Base-by-base conservation (phyloP, 2,113 vertebrate species). In the Anthoscopus minutus region DNA sequence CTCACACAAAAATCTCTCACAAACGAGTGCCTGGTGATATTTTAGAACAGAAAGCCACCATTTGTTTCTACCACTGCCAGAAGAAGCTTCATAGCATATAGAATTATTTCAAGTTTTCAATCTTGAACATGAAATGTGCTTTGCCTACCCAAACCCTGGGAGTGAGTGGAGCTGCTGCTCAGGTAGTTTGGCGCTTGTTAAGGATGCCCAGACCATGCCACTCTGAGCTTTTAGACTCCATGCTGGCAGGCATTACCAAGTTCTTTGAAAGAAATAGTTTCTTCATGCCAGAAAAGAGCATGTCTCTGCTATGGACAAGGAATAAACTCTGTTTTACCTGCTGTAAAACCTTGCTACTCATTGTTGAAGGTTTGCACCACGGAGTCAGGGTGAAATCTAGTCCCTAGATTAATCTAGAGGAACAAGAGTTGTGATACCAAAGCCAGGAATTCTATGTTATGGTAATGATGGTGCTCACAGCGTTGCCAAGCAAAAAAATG, bases 271-370 rank as follows among this genome's bases (percentile, higher is more conserved):
- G 3, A 51, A 81, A 77, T 54, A 0, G 4, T 66, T 57, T 76
- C 18, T 40, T 64, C 9, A 3, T 14, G 35, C 12, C 42, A 53
- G 54, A 54, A 57, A 69, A 72, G 57, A 31, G 8, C 1, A 1
- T 61, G 23, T 33, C 9, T 20, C 31, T 61, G 48, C 40, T 64
- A 16, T 10, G 48, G 33, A 31, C 13, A 15, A 51, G 35, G 38
- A 40, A 54, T 33, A 27, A 81, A 21, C 23, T 79, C 30, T 37
- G 15, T 20, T 42, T 25, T 33, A 78, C 4, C 15, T 57, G 37
- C 77, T 78, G 30, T 17, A 42, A 76, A 64, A 76, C 13, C 35
- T 60, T 0, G 0, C 21, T 45, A 37, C 18, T 48, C 2, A 0
- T 35, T 40, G 22, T 4, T n/a, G 22, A 44, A 50, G 24, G 22